Evolutionary conservation across 1,140 invertebrate species (phyloP).

Genomic region (Aradophagus sp.): DNA sequence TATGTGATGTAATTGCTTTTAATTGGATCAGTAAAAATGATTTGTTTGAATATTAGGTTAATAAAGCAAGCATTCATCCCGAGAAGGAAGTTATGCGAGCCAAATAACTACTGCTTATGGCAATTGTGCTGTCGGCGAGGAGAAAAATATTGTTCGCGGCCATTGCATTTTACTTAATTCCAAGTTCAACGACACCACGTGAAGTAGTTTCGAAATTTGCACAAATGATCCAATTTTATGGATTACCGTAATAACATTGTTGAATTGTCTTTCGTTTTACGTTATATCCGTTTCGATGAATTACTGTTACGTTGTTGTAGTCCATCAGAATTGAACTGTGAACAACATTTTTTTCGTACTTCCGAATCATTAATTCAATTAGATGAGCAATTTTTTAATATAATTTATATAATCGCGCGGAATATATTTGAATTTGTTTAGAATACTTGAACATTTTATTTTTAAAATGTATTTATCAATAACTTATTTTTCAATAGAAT

Average conservation of each 20-base stretch:
- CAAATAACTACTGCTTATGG: slow-evolving; percentile 54
- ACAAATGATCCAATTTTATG: slow-evolving; percentile 44
- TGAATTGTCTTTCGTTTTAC: slow-evolving; percentile 26
- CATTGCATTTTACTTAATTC: slow-evolving; percentile 54
- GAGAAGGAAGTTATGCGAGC: slow-evolving; percentile 56
- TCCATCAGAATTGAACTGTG: too few species aligned
- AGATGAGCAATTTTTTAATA: too few species aligned
- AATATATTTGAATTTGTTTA: too few species aligned
- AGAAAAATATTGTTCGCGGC: slow-evolving; percentile 59
- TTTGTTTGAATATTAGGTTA: slow-evolving; percentile 57
- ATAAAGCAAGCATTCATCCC: slow-evolving; percentile 55
- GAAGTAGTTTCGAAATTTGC: slow-evolving; percentile 31
- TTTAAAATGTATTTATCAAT: too few species aligned
- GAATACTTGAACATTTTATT: too few species aligned
- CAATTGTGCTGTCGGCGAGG: slow-evolving; percentile 57
- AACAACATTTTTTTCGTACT: too few species aligned
- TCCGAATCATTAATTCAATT: too few species aligned
- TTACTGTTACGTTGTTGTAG: too few species aligned
- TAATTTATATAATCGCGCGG: too few species aligned
- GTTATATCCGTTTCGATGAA: too few species aligned
- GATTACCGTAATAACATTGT: slow-evolving; percentile 37
- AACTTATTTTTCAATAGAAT: too few species aligned
- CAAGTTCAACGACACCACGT: slow-evolving; percentile 50
- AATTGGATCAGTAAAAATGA: slow-evolving; percentile 58
- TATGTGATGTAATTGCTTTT: slow-evolving; percentile 53